Evolutionary conservation across 2,888 invertebrate genomes (phyloP), one percentile per base, ranked within the genome.

Genomic region (Cosmopolites sordidus): DNA sequence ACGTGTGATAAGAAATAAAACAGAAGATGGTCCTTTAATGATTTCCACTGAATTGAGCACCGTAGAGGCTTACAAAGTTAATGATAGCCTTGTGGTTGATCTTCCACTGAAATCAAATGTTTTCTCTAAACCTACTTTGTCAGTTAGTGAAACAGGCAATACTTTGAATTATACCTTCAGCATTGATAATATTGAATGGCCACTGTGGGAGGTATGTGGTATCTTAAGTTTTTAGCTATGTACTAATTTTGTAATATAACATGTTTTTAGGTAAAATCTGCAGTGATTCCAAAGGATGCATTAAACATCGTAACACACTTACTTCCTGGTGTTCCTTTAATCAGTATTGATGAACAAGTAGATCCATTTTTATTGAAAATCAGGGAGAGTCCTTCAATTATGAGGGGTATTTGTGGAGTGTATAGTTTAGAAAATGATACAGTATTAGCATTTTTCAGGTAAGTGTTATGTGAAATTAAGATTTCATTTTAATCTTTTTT

Each of bases 311-410:
- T 94, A 66, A 79, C 86, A 42, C 75, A 91, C 68, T 74, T 93
- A 50, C 73, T 96, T 58, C 90, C 90, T 0, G 94, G 93, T 40
- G 83, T 87, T 3, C 86, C 91, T 0, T 56, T 74, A 37, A 58
- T 74, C 12, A 55, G 62, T 16, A 52, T 51, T 14, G 64, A 64
- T 47, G 56, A 64, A 15, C 60, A 55, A 2, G 54, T 71, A 16
- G 60, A 78, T 61, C 64, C 69, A 37, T 70, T 70, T 11, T 66
- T 81, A 16, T 62, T 75, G 2, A 71, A 75, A 54, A 69, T 74
- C 5, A 70, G 81, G 22, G 61, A 66, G 16, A 79, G 83, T 53
- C 78, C 79, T 8, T 83, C 84, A 17, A 78, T 87, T 53, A 81
- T 83, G 75, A 82, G 85, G 72, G 89, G 90, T 0, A 69, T 69